Evolutionary conservation across 1,140 invertebrate genomes (phyloP), one percentile per base, ranked within the genome.

Genomic region (Lordiphosa mommai): DNA sequence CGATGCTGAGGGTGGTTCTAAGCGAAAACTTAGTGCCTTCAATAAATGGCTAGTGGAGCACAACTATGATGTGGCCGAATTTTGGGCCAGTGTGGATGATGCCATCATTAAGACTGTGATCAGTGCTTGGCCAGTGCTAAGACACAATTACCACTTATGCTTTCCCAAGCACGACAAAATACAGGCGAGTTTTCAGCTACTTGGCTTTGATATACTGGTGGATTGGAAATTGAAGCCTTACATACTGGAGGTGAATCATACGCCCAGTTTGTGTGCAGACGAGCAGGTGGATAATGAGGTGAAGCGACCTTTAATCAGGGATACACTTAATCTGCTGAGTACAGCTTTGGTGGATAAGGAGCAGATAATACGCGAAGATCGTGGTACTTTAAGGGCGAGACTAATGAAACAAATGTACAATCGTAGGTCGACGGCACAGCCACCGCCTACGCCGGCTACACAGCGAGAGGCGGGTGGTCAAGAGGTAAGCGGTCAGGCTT

Each of bases 181-280:
- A 4, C 94, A 95, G 72, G 95, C 95, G 1, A 97, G 96, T 80
- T 97, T 97, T 89, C 96, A 97, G 90, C 91, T 98, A 29, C 90
- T 98, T 0, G 96, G 96, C 9, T 95, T 97, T 59, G 96, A 98
- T 82, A 94, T 98, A 58, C 89, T 98, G n/a, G 90, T 98, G 14
- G 96, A 97, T 87, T 92, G 93, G 88, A 94, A 94, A 69, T 87
- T 97, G 12, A 95, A 95, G 73, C 96, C 96, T 0, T 95, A 92
- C 67, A 91, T 98, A 27, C 89, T 98, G 46, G 96, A 97, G 90
- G 96, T 96, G 0, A 97, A 98, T 89, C 96, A 97, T 82, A 97
- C 96, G 4, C 96, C 96, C 0, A 97, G 96, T 89, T 96, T 97
- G 77, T 93, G 95, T 69, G 96, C 95, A 0, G 95, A 97, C 79